Evolutionary conservation across 2,113 vertebrate species (phyloP), one percentile per base, ranked within the genome.

Genomic region (Ascaphus truei): DNA sequence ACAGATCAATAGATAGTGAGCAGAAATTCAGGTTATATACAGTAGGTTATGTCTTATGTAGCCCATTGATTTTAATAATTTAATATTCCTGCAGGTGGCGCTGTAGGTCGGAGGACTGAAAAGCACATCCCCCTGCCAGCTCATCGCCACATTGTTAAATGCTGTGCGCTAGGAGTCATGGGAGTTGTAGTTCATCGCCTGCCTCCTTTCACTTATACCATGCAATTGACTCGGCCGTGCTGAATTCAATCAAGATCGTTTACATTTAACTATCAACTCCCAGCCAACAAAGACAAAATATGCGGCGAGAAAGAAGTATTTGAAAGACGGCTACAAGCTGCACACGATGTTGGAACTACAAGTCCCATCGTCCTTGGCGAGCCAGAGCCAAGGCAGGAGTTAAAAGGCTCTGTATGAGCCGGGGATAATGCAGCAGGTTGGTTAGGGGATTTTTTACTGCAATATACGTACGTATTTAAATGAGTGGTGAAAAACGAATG

Each of bases 361-460:
- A 36, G 3, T 36, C 45, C 61, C 45, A 34, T 7, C 16, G 7
- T 51, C 13, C 61, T 23, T 50, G 50, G 61, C 61, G 18, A 15
- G 5, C 5, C 41, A 3, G 12, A 36, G 31, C 30, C 13, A 31
- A 50, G 45, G 31, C 56, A 37, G 56, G 66, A 51, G 37, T 36
- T 50, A 39, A n/a, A 69, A 69, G 55, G 66, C 66, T 69, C 66
- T 36, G 66, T 69, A 26, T 51, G 66, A 69, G 66, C 66, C 53
- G 55, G 66, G 39, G 66, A 59, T 69, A 69, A 69, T 69, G 66
- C 66, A 69, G 66, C 66, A 69, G 66, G 66, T 69, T 69, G 66
- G 66, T 60, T 51, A 60, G 66, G 66, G 65, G 43, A 8, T 27
- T 50, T 66, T 56, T 60, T 60, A 69, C 66, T 69, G 66, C 66